These are phyloP conservation scores for Antechinus stuartii DNA, from an alignment of 2,113 vertebrate species.

Conservation along the genomic window DNA sequence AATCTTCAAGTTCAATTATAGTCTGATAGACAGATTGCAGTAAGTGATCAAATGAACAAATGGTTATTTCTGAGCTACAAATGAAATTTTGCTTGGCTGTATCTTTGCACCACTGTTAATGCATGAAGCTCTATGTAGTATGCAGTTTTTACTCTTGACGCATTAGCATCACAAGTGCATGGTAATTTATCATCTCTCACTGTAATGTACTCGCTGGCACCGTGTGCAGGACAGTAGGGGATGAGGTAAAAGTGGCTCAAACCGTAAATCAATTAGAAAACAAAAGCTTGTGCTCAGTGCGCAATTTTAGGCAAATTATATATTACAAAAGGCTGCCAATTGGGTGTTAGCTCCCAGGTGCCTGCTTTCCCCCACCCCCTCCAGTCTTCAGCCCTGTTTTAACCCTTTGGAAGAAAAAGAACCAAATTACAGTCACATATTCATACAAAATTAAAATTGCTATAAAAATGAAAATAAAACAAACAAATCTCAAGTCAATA, in stretches of 20 bases:
- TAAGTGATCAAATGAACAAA: slow-evolving; percentile 76
- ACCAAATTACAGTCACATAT: background rate
- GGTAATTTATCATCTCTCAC: slow-evolving; percentile 89
- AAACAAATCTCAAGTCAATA: background rate
- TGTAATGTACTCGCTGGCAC: slow-evolving; percentile 89
- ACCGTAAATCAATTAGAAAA: slow-evolving; percentile 94
- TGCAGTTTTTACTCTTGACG: slow-evolving; percentile 81
- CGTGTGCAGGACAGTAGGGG: slow-evolving; percentile 83
- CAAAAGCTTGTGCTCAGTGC: slow-evolving; percentile 88
- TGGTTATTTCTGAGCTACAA: slow-evolving; percentile 69
- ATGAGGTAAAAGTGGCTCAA: slow-evolving; percentile 86
- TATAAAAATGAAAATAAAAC: slow-evolving; percentile 12
- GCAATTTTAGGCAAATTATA: slow-evolving; percentile 89
- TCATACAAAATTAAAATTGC: background rate
- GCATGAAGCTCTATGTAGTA: slow-evolving; percentile 72
- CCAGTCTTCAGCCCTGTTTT: slow-evolving; percentile 54
- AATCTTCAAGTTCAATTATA: slow-evolving; percentile 79
- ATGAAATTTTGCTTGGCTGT: slow-evolving; percentile 58
- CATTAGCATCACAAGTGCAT: slow-evolving; percentile 87
- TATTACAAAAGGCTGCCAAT: slow-evolving; percentile 87
- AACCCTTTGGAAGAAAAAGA: slow-evolving; percentile 78
- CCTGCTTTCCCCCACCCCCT: slow-evolving; percentile 63
- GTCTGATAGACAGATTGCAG: slow-evolving; percentile 72
- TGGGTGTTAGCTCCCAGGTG: slow-evolving; percentile 86
- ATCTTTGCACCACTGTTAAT: slow-evolving; percentile 63